Conservation (phyloP, 2,113 vertebrate genomes). For the Machaerirhynchus nigripectus region DNA sequence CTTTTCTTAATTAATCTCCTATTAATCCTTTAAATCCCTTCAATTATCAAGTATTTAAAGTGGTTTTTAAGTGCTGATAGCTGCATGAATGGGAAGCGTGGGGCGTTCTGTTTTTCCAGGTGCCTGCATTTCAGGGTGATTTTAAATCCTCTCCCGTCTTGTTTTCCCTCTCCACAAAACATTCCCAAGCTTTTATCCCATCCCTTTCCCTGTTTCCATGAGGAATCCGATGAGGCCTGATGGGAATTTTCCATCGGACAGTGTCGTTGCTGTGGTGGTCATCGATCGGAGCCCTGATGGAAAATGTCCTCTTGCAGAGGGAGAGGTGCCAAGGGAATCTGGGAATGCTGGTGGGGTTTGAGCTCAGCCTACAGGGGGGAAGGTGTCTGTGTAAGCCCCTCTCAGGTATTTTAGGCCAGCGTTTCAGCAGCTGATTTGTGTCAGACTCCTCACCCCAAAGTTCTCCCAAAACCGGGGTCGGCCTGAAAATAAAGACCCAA, state of each 20-base stretch:
- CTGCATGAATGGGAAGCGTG: neutral
- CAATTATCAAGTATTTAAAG: neutral
- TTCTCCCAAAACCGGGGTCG: neutral
- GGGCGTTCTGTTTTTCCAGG: fast-evolving
- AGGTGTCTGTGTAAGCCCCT: neutral
- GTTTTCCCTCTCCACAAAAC: neutral
- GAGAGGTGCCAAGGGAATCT: neutral
- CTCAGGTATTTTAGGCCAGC: fast-evolving
- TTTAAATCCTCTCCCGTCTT: neutral
- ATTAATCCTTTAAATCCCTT: neutral
- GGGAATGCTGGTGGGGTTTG: neutral
- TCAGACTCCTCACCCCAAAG: neutral
- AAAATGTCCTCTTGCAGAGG: neutral
- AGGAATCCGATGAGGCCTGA: fast-evolving
- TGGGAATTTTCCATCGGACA: neutral
- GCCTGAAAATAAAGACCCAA: neutral
- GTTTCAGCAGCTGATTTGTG: neutral
- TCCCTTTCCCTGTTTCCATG: neutral
- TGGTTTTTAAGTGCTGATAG: fast-evolving
- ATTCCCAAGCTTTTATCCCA: neutral
- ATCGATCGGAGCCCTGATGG: neutral
- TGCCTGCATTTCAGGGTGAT: neutral
- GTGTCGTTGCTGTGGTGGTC: fast-evolving
- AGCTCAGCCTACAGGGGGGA: neutral
- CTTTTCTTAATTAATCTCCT: neutral